Evolutionary conservation across 2,113 vertebrate species (phyloP), one percentile per base, ranked within the genome.

Genomic region (Sciurus niger): DNA sequence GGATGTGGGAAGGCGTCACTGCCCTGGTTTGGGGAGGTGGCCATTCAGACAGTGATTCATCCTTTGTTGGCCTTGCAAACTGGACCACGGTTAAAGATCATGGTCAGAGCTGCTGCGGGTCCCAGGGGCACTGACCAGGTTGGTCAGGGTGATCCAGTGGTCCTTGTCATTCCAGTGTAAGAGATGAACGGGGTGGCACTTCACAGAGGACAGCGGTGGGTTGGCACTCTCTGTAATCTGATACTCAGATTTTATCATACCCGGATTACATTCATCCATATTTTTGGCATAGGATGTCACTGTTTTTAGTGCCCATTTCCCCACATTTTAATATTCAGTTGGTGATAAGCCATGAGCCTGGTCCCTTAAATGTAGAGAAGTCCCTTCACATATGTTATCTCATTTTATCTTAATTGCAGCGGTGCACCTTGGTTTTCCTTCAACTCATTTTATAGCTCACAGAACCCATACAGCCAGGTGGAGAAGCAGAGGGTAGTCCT

Each of bases 41-140:
- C 46, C 13, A 0, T 14, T 25, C 13, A 20, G 48, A 53, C 13
- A 13, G 18, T 40, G 46, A 28, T 48, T 32, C 16, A 10, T n/a
- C 37, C 37, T 94, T 53, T 8, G 6, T 60, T 82, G 40, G 25
- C 80, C 53, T 10, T 88, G 55, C 1, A 9, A 16, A 12, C 37
- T 11, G 55, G 32, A 12, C 22, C 51, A 16, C 72, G 55, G 60
- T 40, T n/a, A 32, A 22, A 60, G 43, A 5, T 58, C 34, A 18
- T 0, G 9, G 1, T 2, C 1, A 4, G 53, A 24, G 24, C 40
- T 43, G 32, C 25, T 6, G 24, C 51, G 9, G 72, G 46, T 4
- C 18, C 7, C 6, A 0, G 1, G 22, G 60, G 16, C 1, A 5
- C 20, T 12, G 3, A n/a, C 32, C 48, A 20, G 1, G 0, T 28